phyloP scores from a whole-genome alignment of 2,797 vertebrate species.

The Hephaestus fuliginosus region DNA sequence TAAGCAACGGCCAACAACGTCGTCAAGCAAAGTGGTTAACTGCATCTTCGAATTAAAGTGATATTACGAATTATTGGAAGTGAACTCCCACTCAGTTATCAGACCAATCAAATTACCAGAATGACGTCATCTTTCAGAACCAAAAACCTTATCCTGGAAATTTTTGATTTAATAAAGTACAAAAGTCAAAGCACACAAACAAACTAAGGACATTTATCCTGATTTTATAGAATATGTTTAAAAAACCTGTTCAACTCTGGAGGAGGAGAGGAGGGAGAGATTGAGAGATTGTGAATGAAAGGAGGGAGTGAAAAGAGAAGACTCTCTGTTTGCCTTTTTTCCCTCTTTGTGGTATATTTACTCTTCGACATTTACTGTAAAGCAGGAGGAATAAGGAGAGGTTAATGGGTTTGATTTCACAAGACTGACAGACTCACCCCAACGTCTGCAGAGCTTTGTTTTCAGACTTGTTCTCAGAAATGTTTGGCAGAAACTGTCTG shows the following conservation, averaged over 20 bases:
- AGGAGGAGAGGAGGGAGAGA: not conserved
- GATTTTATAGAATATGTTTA: not conserved
- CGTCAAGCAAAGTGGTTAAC: not conserved
- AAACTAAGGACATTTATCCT: not conserved
- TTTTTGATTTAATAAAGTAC: not conserved
- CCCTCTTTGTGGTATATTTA: constrained; percentile 35
- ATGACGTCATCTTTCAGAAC: not conserved
- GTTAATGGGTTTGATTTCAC: constrained; percentile 73
- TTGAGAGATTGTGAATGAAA: constrained; percentile 43
- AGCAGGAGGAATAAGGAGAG: constrained; percentile 37
- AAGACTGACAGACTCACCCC: constrained; percentile 48
- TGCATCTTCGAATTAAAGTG: not conserved
- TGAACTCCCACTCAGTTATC: not conserved
- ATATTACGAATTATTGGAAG: not conserved
- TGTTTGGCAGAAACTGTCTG: constrained; percentile 65
- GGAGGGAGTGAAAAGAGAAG: constrained; percentile 20
- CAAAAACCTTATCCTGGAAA: not conserved
- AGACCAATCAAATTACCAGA: not conserved
- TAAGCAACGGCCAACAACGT: not conserved
- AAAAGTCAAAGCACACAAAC: not conserved
- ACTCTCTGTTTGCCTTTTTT: constrained; percentile 36
- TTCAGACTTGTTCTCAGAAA: constrained; percentile 48
- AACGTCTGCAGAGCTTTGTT: constrained; percentile 51
- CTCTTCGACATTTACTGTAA: constrained; percentile 33
- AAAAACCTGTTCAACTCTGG: not conserved